Conservation (phyloP, 1,140 invertebrate genomes). For the Plectrocnemia conspersa region DNA sequence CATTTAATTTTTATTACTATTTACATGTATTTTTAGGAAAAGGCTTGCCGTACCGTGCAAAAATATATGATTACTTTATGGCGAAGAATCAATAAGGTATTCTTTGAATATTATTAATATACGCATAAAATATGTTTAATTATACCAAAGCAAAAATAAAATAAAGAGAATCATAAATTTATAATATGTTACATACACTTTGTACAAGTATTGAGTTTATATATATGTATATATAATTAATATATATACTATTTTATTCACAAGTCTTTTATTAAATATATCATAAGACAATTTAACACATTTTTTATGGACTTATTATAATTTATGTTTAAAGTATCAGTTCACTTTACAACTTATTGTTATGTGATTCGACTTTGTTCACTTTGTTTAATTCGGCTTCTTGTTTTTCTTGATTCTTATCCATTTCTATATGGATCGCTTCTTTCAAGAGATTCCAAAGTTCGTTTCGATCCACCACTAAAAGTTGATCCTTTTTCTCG, state of each 20-base stretch:
- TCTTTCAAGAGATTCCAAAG: constrained; percentile 58
- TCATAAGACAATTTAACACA: constrained; percentile 13
- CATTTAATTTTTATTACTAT: constrained; percentile 17
- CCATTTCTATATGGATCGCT: constrained; percentile 40
- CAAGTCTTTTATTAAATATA: constrained; percentile 4
- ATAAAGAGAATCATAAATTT: too few relatives aligned
- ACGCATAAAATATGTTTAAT: too few relatives aligned
- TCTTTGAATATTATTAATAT: constrained; percentile 3
- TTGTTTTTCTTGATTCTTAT: constrained; percentile 33
- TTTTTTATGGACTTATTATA: constrained; percentile 10
- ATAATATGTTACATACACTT: constrained; percentile 4
- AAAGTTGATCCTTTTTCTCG: constrained; percentile 52
- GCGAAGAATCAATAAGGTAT: constrained; percentile 17
- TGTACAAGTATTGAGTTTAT: constrained; percentile 3
- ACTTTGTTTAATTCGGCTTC: constrained; percentile 21
- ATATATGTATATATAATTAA: neutral
- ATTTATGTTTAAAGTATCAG: constrained; percentile 9
- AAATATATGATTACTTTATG: constrained; percentile 23
- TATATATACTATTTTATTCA: neutral
- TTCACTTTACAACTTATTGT: constrained; percentile 17
- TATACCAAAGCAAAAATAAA: too few relatives aligned
- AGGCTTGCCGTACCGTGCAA: constrained; percentile 24
- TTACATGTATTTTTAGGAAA: constrained; percentile 20
- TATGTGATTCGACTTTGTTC: constrained; percentile 9
- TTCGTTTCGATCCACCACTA: constrained; percentile 55